phyloP scores from a whole-genome alignment of 2,888 invertebrate species.

The Lysandra coridon region DNA sequence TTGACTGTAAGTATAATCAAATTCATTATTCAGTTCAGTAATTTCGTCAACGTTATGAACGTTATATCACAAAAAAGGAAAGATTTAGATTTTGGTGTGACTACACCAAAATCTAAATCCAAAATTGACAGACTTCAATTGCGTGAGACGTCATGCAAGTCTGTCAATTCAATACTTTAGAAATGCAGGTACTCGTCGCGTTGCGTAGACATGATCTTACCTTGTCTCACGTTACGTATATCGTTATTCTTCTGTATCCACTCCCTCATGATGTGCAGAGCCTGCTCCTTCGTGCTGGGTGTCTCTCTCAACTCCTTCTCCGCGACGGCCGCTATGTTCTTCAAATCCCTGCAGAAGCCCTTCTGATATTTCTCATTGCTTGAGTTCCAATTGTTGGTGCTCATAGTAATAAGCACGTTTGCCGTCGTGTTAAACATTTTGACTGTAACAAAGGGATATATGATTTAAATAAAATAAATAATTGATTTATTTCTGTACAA shows the following conservation, averaged over 20 bases:
- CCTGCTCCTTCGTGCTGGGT: conserved; percentile 81
- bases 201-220: conserved; percentile 54
- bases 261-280: conserved; percentile 82
- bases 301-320: conserved; percentile 86
- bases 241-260: conserved; percentile 87
- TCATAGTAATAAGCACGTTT: conserved; percentile 63
- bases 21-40: too few species aligned
- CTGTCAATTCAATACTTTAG: too few species aligned
- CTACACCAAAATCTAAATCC: too few species aligned
- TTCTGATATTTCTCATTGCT: conserved; percentile 60
- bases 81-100: too few species aligned
- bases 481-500: too few species aligned
- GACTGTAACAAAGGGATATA: conserved; percentile 7
- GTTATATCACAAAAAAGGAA: too few species aligned
- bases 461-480: neutral
- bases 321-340: conserved; percentile 75
- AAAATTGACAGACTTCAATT: too few species aligned
- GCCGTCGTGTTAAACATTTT: conserved; percentile 56
- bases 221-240: conserved; percentile 84
- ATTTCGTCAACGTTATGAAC: too few species aligned
- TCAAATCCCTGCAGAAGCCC: conserved; percentile 49
- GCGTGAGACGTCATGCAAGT: too few species aligned
- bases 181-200: too few species aligned
- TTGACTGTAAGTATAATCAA: too few species aligned
- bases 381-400: conserved; percentile 59